phyloP scores from a whole-genome alignment of 2,113 vertebrate genomes.

The Leucoraja erinaceus region DNA sequence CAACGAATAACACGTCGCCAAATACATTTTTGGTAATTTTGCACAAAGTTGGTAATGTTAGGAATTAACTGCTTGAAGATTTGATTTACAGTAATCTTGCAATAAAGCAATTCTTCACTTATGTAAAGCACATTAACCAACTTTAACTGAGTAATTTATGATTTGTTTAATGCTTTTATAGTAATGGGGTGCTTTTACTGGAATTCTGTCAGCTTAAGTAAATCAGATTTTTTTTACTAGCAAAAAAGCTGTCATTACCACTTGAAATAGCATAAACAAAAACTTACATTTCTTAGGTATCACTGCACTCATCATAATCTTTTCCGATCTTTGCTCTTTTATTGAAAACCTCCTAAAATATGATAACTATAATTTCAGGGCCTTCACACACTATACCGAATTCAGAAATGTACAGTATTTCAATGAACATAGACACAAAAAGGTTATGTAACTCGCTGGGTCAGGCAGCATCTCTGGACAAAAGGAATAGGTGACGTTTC shows the following conservation, averaged over 20 bases:
- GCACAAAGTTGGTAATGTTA: background rate
- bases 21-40: background rate
- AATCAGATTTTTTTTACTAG: background rate
- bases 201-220: background rate
- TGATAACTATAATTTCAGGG: background rate
- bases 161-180: constrained; percentile 33
- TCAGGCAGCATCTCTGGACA: too few relatives aligned
- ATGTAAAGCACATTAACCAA: background rate
- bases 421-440: too few relatives aligned
- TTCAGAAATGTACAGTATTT: background rate
- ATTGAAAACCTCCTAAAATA: background rate
- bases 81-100: constrained; percentile 14
- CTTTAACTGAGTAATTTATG: constrained; percentile 24
- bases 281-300: background rate
- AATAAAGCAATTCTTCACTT: background rate
- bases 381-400: background rate
- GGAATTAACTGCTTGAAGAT: background rate
- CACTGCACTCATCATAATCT: background rate
- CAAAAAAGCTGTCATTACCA: background rate
- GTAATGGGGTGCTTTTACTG: constrained; percentile 11
- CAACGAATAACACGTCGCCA: background rate
- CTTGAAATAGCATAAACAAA: constrained; percentile 12
- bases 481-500: too few relatives aligned
- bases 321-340: background rate
- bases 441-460: too few relatives aligned